Conservation (phyloP, 2,113 vertebrate species). For the Chlorodrepanis virens region DNA sequence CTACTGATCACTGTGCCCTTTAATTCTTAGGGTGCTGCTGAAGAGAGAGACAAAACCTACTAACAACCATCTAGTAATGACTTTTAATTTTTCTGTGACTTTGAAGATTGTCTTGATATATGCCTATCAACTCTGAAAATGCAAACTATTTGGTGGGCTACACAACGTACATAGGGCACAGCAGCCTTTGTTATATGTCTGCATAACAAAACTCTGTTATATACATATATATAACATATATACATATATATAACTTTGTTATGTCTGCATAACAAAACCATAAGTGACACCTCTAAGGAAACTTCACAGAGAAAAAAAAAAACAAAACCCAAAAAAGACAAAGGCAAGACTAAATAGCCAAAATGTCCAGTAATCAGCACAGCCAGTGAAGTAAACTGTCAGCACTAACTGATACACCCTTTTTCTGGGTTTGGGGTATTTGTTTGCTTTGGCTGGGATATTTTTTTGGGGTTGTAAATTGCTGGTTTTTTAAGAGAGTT, state of each 20-base stretch:
- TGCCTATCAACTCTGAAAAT: neutral
- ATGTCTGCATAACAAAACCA: neutral
- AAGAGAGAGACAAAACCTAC: neutral
- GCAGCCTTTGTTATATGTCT: neutral
- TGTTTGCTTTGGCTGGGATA: neutral
- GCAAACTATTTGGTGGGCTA: neutral
- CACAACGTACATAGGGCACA: neutral
- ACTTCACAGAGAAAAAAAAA: neutral
- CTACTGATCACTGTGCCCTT: neutral
- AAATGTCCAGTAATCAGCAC: neutral
- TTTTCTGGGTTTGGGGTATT: neutral
- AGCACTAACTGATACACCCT: fast-evolving
- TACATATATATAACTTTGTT: neutral
- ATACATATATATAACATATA: too few species aligned
- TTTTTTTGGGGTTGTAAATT: neutral
- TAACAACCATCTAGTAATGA: neutral
- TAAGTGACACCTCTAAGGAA: neutral
- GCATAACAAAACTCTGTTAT: neutral
- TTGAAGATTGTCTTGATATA: neutral
- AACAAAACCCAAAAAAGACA: neutral
- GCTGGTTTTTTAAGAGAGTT: neutral
- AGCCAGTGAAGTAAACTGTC: neutral
- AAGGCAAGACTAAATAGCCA: neutral
- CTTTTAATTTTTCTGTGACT: neutral
- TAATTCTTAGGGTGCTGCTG: neutral